Conservation (phyloP, 2,888 invertebrate species). For the Odontothrips loti region DNA sequence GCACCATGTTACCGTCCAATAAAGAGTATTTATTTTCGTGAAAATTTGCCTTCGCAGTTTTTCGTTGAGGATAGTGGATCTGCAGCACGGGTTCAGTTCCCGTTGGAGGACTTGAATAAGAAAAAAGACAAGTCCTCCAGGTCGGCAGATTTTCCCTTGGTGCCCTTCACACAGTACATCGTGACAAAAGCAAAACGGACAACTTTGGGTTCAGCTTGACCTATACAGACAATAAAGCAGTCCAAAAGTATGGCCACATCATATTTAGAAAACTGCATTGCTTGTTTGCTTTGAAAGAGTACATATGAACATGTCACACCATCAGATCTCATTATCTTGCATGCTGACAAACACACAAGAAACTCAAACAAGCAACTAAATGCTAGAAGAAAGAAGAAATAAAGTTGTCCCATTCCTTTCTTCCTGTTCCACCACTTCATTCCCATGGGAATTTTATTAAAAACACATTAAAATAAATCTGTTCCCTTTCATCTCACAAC, state of each 20-base stretch:
- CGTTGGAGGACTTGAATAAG: neutral
- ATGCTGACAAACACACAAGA: too few species aligned
- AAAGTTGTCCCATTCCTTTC: neutral
- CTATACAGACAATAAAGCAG: neutral
- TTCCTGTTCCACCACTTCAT: too few species aligned
- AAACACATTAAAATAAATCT: too few species aligned
- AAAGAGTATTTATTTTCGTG: slow-evolving; percentile 10
- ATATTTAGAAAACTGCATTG: too few species aligned
- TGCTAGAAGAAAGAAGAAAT: neutral
- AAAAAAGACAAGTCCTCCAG: neutral
- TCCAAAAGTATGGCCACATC: neutral
- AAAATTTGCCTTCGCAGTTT: neutral
- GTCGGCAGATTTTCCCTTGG: neutral
- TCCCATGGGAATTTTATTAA: too few species aligned
- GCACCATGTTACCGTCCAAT: neutral
- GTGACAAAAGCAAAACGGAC: neutral
- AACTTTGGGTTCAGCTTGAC: neutral
- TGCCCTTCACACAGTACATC: neutral
- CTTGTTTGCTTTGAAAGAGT: too few species aligned
- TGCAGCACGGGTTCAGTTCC: slow-evolving; percentile 17
- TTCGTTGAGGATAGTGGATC: neutral
- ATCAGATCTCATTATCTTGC: too few species aligned
- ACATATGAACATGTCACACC: too few species aligned
- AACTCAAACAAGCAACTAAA: too few species aligned
- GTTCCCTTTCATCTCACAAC: neutral